phyloP scores from a whole-genome alignment of 2,113 vertebrate genomes.

The Boulengeromyrus knoepffleri region DNA sequence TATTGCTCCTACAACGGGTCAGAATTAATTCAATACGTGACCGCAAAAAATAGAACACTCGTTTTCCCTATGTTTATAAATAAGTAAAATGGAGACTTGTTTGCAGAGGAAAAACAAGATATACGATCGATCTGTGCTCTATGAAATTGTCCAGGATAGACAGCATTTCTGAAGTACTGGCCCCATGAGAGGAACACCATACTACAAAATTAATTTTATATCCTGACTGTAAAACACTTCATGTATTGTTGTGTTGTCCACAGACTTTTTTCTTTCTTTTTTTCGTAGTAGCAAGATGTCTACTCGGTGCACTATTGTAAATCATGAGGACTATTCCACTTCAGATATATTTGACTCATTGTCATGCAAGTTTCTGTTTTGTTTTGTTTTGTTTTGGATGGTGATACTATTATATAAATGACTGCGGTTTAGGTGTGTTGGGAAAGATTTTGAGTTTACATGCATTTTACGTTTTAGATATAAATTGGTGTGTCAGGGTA shows the following conservation, averaged over 20 bases:
- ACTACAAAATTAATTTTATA: background rate
- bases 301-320: background rate
- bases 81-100: background rate
- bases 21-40: background rate
- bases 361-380: background rate
- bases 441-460: background rate
- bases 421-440: background rate
- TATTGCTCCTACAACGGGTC: background rate
- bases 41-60: background rate
- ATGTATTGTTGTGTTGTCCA: background rate
- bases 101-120: background rate
- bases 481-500: background rate
- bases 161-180: background rate
- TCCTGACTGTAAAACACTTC: constrained; percentile 19
- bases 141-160: background rate
- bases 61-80: background rate
- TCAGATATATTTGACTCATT: background rate
- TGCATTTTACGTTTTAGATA: background rate
- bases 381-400: background rate
- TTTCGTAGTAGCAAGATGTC: background rate
- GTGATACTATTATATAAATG: background rate
- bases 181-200: background rate
- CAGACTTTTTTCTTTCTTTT: background rate
- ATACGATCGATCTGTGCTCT: background rate
- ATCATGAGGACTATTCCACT: background rate